Percentiles rank a stretch among this genome's conserved stretches.
Evolutionary conservation across 2,113 vertebrate species (phyloP).

Genomic region (Pseudorectes ferrugineus): DNA sequence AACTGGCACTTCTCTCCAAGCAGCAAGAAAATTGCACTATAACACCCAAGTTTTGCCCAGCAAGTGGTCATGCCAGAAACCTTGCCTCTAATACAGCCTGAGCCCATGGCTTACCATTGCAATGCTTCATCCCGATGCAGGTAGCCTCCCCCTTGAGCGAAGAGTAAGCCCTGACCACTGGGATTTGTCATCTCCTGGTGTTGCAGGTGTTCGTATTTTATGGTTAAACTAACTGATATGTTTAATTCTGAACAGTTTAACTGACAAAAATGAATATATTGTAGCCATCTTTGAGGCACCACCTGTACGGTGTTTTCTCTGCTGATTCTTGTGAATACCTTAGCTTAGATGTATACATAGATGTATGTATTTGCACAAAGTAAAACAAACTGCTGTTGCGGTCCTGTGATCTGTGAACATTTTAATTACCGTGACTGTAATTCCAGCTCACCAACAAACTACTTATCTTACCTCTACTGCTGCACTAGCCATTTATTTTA

Average conservation of each 20-base stretch:
- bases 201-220: background rate
- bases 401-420: background rate
- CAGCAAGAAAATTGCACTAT: background rate
- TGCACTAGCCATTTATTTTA: constrained; percentile 9
- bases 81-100: background rate
- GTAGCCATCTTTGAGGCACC: background rate
- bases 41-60: background rate
- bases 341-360: background rate
- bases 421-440: background rate
- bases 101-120: background rate
- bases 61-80: background rate
- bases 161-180: background rate
- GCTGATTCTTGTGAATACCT: background rate
- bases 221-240: background rate
- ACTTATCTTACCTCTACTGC: background rate
- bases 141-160: background rate
- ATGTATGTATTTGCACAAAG: background rate
- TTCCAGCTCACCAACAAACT: background rate
- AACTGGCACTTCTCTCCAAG: background rate
- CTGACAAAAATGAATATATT: background rate
- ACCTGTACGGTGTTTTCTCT: background rate
- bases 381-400: constrained; percentile 1
- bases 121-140: background rate
- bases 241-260: background rate
- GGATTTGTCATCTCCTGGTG: background rate